Evolutionary conservation across 2,888 invertebrate species (phyloP), one percentile per base, ranked within the genome.

Genomic region (Eupithecia abbreviata): DNA sequence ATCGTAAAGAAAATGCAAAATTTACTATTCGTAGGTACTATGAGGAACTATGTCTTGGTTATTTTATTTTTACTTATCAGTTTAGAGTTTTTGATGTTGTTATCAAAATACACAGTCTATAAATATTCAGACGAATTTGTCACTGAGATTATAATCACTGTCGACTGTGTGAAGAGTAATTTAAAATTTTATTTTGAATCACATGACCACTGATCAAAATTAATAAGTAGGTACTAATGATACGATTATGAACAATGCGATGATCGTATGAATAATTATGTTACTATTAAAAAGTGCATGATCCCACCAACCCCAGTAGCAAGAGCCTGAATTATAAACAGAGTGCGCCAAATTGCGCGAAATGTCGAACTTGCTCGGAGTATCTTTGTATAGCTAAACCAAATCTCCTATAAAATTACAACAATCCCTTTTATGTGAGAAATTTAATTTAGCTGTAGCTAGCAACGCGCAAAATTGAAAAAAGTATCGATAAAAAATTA

Each of bases 11-110:
- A 89, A 94, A 94, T 94, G 94, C 94, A 94, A 90, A 92, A 92
- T 92, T 93, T 93, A 92, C 93, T 94, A 93, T 93, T 90, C 92
- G 92, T 94, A 94, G 94, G 94, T 94, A 95, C 95, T 93, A 93
- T 93, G 91, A 95, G 95, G 95, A 95, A 95, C 95, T 95, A 93
- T 94, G 86, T 92, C 89, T 92, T 94, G 93, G 92, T 93, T 94
- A 91, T 90, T 90, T 87, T 87, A 84, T 85, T 90, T 86, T 86
- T 81, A 86, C 87, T 86, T 88, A 88, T 84, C 85, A 87, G 84
- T 80, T 84, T 87, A 88, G 90, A 91, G 89, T 89, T 88, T 88
- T 91, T 92, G 94, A 93, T 93, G 92, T 93, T 92, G 83, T 91
- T 93, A 93, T 92, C 93, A 92, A 91, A 90, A 91, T 90, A 92